A percentile compares a stretch with the other conserved stretches of the same genome.
Conservation (phyloP, 2,888 invertebrate genomes). For the Dolichopus griseipennis region DNA sequence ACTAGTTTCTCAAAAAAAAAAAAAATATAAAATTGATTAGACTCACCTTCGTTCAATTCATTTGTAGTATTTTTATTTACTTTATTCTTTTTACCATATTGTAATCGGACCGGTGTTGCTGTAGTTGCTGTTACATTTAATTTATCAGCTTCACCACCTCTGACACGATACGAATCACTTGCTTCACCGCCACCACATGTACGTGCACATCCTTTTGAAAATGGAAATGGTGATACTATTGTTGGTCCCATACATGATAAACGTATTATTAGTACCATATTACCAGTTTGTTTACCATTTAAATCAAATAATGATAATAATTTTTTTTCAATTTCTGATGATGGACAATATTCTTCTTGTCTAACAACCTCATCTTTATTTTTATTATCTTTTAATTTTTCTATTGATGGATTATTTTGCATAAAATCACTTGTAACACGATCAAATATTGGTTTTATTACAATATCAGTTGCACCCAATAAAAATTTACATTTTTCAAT, state of each 20-base stretch:
- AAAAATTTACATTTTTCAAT: constrained; percentile 40
- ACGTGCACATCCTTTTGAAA: constrained; percentile 27
- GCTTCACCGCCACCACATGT: constrained; percentile 4
- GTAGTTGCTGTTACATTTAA: no score
- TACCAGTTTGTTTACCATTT: constrained; percentile 35
- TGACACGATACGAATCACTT: constrained; percentile 10
- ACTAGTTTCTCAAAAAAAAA: no score
- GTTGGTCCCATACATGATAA: constrained; percentile 38
- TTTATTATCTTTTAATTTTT: constrained; percentile 24
- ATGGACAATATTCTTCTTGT: constrained; percentile 33
- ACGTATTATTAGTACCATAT: constrained; percentile 36
- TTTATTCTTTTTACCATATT: no score
- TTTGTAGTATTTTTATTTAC: no score
- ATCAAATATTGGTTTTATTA: constrained; percentile 35
- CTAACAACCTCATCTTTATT: constrained; percentile 23
- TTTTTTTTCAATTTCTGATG: constrained; percentile 35
- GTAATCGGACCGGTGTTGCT: no score
- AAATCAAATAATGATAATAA: constrained; percentile 36
- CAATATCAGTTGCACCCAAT: constrained; percentile 34
- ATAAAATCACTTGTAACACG: constrained; percentile 34
- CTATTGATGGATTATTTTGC: constrained; percentile 33
- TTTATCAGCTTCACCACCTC: constrained; percentile 15
- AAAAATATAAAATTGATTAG: no score
- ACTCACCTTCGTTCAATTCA: no score
- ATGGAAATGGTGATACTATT: constrained; percentile 35